Base-by-base conservation (phyloP, 2,113 vertebrate species). In the Pica pica region DNA sequence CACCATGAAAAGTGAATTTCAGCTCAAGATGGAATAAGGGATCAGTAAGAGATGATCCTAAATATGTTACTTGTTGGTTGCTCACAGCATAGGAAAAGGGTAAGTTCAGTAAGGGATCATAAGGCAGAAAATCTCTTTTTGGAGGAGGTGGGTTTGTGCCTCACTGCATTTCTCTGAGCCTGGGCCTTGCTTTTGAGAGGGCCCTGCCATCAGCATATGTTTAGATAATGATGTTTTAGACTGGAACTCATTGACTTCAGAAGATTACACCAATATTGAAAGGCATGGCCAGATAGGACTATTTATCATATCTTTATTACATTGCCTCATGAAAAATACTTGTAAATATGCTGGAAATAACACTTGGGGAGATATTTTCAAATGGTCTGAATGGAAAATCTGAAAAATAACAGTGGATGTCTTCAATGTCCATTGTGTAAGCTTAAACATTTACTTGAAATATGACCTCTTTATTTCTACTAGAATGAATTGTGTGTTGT, bases 331-430 rank as follows among this genome's bases (percentile, higher is more conserved):
- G 53, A 91, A 92, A 92, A 94, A 83, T 47, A 74, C 63, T 70
- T 90, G 75, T 94, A 95, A 94, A 73, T 91, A 74, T 55, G 39
- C 55, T 70, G 52, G 60, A 56, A 95, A 91, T 90, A 95, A 88
- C 56, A 86, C 56, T 90, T 93, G 80, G 26, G 60, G 78, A 89
- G 90, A 78, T 78, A 83, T 93, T 96, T 91, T 80, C 49, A 70
- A 93, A 81, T 60, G 21, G 64, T 67, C 22, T n/a, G 70, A 83
- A 83, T 50, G 39, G 3, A 6, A 90, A 88, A 67, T 56, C 47
- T 86, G 68, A 93, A 90, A 95, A 91, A 83, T 83, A 80, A 65
- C 55, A 83, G 50, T 70, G 41, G 46, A 80, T 73, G 55, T 11
- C 68, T 94, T 77, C 65, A 37, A 91, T 49, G 76, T 33, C 55